Percentiles rank a stretch among this genome's conserved stretches.
phyloP scores from a whole-genome alignment of 1,140 invertebrate genomes.

The Diploscapter pachys region DNA sequence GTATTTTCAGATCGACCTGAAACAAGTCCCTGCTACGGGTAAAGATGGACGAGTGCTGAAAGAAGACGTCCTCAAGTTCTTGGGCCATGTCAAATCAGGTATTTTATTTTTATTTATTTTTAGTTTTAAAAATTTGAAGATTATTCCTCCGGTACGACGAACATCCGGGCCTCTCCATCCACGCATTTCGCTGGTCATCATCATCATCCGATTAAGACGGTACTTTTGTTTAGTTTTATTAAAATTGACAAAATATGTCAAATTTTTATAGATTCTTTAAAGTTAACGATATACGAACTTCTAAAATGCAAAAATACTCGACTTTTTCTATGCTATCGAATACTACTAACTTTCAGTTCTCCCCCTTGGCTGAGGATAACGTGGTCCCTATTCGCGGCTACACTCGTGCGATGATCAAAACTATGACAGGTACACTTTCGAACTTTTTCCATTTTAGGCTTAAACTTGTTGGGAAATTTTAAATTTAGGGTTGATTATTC shows the following conservation, averaged over 20 bases:
- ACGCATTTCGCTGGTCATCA: slow-evolving; percentile 22
- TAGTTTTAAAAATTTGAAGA: slow-evolving; percentile 5
- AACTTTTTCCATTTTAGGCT: no score
- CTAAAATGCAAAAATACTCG: neutral
- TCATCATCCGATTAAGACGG: slow-evolving; percentile 4
- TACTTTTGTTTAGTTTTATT: neutral
- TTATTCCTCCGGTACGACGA: slow-evolving; percentile 10
- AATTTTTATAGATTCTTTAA: no score
- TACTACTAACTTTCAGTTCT: slow-evolving; percentile 3
- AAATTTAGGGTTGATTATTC: no score
- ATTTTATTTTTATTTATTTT: neutral
- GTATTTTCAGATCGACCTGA: slow-evolving; percentile 70
- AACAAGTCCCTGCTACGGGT: slow-evolving; percentile 76
- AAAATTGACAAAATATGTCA: neutral
- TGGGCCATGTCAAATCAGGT: slow-evolving; percentile 62
- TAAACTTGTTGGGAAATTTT: no score
- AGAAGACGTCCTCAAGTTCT: slow-evolving; percentile 81
- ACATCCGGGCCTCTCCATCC: slow-evolving; percentile 21
- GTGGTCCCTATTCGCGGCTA: slow-evolving; percentile 69
- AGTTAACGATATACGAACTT: no score
- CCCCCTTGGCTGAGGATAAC: slow-evolving; percentile 54
- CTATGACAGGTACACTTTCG: slow-evolving; percentile 71
- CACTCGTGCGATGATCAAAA: slow-evolving; percentile 86
- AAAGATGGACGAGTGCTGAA: slow-evolving; percentile 87
- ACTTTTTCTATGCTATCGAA: no score